Evolutionary conservation across 2,113 vertebrate genomes (phyloP).

Genomic region (Zosterops borbonicus): DNA sequence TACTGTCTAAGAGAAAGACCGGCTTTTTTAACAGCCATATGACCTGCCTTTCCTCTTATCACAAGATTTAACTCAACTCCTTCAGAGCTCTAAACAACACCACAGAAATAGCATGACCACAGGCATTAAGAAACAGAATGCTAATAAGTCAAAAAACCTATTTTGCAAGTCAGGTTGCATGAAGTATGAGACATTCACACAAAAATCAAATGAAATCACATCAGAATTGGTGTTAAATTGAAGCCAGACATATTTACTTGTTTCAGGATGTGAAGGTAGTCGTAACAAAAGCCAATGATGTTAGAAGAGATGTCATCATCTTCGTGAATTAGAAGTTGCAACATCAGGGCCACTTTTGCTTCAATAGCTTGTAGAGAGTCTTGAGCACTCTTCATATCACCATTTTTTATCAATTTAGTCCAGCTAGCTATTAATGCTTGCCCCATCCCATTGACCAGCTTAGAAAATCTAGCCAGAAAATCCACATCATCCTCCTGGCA

Average conservation of each 20-base stretch:
- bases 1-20: neutral
- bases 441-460: conserved; percentile 97
- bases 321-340: conserved; percentile 91
- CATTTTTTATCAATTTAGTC: conserved; percentile 88
- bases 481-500: conserved; percentile 96
- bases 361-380: conserved; percentile 89
- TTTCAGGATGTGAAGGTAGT: conserved; percentile 97
- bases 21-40: neutral
- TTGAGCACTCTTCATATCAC: conserved; percentile 83
- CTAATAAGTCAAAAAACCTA: neutral
- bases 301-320: conserved; percentile 98
- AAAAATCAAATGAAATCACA: neutral
- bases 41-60: neutral
- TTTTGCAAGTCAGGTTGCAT: neutral
- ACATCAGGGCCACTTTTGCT: conserved; percentile 90
- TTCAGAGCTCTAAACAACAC: neutral
- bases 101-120: neutral
- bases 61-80: neutral
- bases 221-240: neutral
- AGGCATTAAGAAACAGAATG: neutral
- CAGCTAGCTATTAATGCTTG: conserved; percentile 96
- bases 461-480: conserved; percentile 97
- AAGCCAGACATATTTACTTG: conserved; percentile 78
- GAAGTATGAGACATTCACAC: neutral
- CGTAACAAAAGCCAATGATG: conserved; percentile 95